Evolutionary conservation across 2,888 invertebrate species (phyloP).

Genomic region (Autographa gamma): DNA sequence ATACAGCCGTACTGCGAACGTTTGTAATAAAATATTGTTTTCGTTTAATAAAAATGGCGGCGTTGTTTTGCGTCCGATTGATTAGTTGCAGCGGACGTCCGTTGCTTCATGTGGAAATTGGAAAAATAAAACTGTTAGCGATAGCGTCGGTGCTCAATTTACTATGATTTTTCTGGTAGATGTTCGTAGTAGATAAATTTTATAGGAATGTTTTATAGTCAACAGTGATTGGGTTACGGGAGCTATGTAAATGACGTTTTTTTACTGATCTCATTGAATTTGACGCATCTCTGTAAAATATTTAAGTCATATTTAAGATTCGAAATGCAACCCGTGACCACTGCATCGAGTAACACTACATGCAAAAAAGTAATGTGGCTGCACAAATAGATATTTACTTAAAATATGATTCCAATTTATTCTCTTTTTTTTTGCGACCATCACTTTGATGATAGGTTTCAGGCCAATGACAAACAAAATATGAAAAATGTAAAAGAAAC

Average conservation of each 20-base stretch:
- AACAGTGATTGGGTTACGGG: neutral
- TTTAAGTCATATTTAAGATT: too few species aligned
- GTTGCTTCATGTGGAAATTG: slow-evolving; percentile 40
- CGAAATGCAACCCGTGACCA: too few species aligned
- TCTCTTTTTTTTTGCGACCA: too few species aligned
- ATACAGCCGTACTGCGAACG: slow-evolving; percentile 19
- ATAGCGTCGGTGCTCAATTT: neutral
- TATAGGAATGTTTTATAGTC: neutral
- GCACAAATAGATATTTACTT: neutral
- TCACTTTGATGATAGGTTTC: too few species aligned
- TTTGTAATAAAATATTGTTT: slow-evolving; percentile 54
- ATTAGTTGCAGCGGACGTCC: slow-evolving; percentile 41
- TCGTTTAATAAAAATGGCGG: slow-evolving; percentile 36
- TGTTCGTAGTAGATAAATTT: neutral
- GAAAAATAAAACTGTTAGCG: slow-evolving; percentile 31
- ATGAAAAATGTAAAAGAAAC: too few species aligned
- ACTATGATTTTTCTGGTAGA: slow-evolving; percentile 1
- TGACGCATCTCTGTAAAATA: neutral
- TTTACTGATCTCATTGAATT: slow-evolving; percentile 7
- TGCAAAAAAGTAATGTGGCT: neutral
- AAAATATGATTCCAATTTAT: too few species aligned
- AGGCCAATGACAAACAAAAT: too few species aligned
- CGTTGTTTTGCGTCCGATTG: slow-evolving; percentile 47
- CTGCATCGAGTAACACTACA: too few species aligned
- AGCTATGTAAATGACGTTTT: slow-evolving; percentile 12